Evolutionary conservation across 2,888 invertebrate genomes (phyloP).

Genomic region (Spicauda simplicius): DNA sequence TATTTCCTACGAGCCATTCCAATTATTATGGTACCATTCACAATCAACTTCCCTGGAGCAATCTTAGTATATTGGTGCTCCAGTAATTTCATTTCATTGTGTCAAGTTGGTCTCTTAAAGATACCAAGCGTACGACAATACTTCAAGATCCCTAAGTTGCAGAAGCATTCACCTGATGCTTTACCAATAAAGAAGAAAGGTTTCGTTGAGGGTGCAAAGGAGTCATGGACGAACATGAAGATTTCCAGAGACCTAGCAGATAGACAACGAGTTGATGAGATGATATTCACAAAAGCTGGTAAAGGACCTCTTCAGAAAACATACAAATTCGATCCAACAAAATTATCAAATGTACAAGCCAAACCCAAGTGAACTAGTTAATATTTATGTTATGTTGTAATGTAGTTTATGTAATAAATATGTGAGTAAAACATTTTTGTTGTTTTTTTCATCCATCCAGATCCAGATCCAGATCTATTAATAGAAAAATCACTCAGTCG

Average conservation of each 20-base stretch:
- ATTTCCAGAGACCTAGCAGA: slow-evolving; percentile 91
- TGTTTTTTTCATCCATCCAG: background rate
- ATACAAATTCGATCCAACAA: slow-evolving; percentile 93
- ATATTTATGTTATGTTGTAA: slow-evolving; percentile 48
- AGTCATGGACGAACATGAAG: slow-evolving; percentile 93
- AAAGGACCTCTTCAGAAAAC: slow-evolving; percentile 95
- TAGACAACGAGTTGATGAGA: slow-evolving; percentile 89
- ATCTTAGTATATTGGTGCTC: slow-evolving; percentile 96
- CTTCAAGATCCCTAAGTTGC: slow-evolving; percentile 89
- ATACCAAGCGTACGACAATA: slow-evolving; percentile 89
- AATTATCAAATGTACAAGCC: slow-evolving; percentile 80
- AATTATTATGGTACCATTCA: slow-evolving; percentile 92
- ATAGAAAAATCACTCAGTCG: too few relatives aligned
- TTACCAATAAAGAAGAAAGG: slow-evolving; percentile 90
- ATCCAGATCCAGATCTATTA: too few relatives aligned
- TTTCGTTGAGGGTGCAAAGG: slow-evolving; percentile 91
- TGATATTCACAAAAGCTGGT: slow-evolving; percentile 93
- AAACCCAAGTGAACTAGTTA: slow-evolving; percentile 76
- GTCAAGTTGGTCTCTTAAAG: slow-evolving; percentile 91
- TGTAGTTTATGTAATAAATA: slow-evolving; percentile 51
- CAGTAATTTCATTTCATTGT: slow-evolving; percentile 93
- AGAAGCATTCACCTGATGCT: slow-evolving; percentile 82
- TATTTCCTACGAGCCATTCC: slow-evolving; percentile 92
- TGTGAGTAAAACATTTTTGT: slow-evolving; percentile 40
- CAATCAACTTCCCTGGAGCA: slow-evolving; percentile 94